Evolutionary conservation across 2,888 invertebrate genomes (phyloP).

Genomic region (Nephrotoma flavescens): DNA sequence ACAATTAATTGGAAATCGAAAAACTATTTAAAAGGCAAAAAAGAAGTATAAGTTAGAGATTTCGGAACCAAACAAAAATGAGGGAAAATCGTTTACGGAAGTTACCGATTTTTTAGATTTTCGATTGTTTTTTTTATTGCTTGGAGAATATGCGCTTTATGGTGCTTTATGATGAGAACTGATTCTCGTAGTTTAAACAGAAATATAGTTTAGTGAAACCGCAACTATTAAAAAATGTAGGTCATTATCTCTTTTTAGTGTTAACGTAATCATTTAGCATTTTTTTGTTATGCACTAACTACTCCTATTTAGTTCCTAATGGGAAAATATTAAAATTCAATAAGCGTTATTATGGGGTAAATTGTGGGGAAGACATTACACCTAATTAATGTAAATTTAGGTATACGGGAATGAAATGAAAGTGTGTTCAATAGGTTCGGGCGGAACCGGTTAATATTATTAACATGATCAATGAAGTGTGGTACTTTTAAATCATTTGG

Average conservation of each 20-base stretch:
- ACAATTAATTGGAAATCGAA: not conserved
- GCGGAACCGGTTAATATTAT: too few species aligned
- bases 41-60: not conserved
- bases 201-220: not conserved
- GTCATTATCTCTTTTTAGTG: not conserved
- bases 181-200: not conserved
- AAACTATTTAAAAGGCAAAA: not conserved
- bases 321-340: too few species aligned
- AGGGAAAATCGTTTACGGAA: not conserved
- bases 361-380: too few species aligned
- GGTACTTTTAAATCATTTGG: too few species aligned
- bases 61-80: not conserved
- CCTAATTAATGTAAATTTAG: too few species aligned
- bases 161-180: not conserved
- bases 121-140: not conserved
- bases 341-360: too few species aligned
- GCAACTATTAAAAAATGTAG: not conserved
- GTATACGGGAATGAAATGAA: too few species aligned
- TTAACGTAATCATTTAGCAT: not conserved
- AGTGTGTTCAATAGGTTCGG: too few species aligned
- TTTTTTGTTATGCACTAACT: too few species aligned
- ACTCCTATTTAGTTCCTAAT: too few species aligned
- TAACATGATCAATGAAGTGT: too few species aligned
- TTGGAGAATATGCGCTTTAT: not conserved
- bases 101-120: not conserved